Base-by-base conservation (phyloP, 2,888 invertebrate genomes). In the Papilio demoleus region DNA sequence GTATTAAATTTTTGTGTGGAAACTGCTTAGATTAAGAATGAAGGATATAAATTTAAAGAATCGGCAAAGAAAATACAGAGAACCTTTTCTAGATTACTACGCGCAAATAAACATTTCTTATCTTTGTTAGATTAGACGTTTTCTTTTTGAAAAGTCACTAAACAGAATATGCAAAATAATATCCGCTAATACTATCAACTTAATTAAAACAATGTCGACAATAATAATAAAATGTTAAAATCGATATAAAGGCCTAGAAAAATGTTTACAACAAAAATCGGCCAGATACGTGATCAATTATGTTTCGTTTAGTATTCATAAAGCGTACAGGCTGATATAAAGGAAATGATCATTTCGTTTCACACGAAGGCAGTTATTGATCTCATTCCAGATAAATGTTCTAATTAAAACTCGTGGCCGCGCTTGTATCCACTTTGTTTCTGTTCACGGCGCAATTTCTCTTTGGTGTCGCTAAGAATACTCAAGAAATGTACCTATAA, bases 401-500 rank as follows among this genome's bases (percentile, higher is more conserved):
- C 78, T 84, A 85, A 87, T 86, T 87, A 85, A 84, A 75, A 77
- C 68, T 74, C 78, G 77, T 75, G 78, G 75, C 72, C 71, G 81
- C 74, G 76, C 85, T 70, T 86, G 86, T 87, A 82, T 77, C 77
- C 83, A 82, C 83, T 86, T 87, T 83, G 84, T 78, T 84, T 79
- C 75, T 80, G 81, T 81, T 87, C 85, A 77, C 80, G 75, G 73
- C 75, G 71, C 82, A 78, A 87, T 87, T 84, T 86, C 80, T 88
- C 86, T 85, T 81, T 75, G 77, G 79, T 78, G 78, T 77, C 75
- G 77, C 78, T 74, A 72, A 75, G 74, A 72, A 76, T 75, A 64
- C 71, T 77, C 77, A 79, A 75, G 71, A 72, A 72, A 76, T 72
- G 76, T 74, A 56, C 53, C 53, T 56, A 73, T 74, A 70, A 71